Evolutionary conservation across 2,888 invertebrate species (phyloP), one percentile per base, ranked within the genome.

Genomic region (Hypomecis atomaria): DNA sequence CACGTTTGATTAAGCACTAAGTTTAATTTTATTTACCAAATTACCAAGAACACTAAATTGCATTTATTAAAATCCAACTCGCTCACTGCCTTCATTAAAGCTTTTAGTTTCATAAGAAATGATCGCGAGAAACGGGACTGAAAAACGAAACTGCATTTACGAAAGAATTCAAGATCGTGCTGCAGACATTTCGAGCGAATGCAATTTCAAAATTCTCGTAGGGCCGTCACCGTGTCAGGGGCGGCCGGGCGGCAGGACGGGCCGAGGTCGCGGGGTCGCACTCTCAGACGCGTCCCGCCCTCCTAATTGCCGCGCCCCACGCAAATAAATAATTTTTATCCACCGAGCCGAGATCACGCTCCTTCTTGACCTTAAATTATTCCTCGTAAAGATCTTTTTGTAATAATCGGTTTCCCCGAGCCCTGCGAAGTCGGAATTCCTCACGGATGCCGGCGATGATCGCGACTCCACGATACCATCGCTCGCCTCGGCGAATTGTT

Each of bases 251-350:
- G 37, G 72, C 73, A 69, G 78, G 75, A 76, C 75, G 74, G 78
- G 77, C 76, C 77, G 72, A 81, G 88, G 90, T 88, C 87, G 84
- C 84, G 79, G 87, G 92, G 92, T 92, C 90, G 87, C 80, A 86
- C 82, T 82, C 88, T 84, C 89, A 86, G 88, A 85, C 89, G 81
- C 81, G 85, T 82, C 76, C 90, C 92, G 90, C 93, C 92, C 85
- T 85, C 89, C 90, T 93, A 92, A 93, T 93, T 93, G 90, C 89
- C 84, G 86, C 87, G 87, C 88, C 88, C 89, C 91, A 91, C 90
- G 90, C 91, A 92, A 91, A 92, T 90, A 91, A 90, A 91, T 92
- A 90, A 86, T 90, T 92, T 92, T 92, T 92, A 90, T 89, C 84
- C 89, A 79, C 79, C 80, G 72, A 77, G 80, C 74, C 75, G 84